A percentile compares a stretch with the other conserved stretches of the same genome.
phyloP scores from a whole-genome alignment of 2,797 vertebrate genomes.

The Meriones psammophilus region DNA sequence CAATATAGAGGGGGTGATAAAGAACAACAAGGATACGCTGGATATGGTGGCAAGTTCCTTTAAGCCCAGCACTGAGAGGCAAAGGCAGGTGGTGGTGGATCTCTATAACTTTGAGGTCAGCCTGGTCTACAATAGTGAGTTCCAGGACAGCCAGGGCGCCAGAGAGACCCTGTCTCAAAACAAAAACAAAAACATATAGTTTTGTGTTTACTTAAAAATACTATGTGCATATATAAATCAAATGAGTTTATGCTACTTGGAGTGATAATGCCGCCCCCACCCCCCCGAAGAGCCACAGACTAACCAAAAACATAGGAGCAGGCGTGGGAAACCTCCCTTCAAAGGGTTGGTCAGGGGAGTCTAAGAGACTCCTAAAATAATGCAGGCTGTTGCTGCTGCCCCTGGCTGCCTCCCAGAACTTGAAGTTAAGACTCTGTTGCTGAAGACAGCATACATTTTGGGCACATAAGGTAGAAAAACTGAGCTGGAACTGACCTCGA shows the following conservation, averaged over 20 bases:
- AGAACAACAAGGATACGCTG: not conserved
- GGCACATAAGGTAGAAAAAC: not conserved
- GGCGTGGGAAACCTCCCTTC: not conserved
- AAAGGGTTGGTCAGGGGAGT: not conserved
- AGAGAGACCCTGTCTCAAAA: not conserved
- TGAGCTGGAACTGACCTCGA: not conserved
- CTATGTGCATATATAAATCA: not conserved
- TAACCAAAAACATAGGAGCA: not conserved
- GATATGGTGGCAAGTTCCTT: not conserved
- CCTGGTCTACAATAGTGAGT: not conserved
- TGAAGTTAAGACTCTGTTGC: not conserved
- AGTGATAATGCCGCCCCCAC: not conserved
- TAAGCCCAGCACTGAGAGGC: not conserved
- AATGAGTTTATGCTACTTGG: not conserved
- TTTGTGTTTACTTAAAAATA: not conserved
- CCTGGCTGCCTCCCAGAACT: not conserved
- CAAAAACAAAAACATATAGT: not conserved
- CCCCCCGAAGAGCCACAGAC: not conserved
- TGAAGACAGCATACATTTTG: not conserved
- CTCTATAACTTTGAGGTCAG: not conserved
- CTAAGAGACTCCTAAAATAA: not conserved
- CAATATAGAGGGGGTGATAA: not conserved
- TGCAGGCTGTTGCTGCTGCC: not conserved
- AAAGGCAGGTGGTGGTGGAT: not conserved
- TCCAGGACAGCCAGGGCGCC: not conserved